Base-by-base conservation (phyloP, 2,888 invertebrate species). In the Aspidiotus rigidus region DNA sequence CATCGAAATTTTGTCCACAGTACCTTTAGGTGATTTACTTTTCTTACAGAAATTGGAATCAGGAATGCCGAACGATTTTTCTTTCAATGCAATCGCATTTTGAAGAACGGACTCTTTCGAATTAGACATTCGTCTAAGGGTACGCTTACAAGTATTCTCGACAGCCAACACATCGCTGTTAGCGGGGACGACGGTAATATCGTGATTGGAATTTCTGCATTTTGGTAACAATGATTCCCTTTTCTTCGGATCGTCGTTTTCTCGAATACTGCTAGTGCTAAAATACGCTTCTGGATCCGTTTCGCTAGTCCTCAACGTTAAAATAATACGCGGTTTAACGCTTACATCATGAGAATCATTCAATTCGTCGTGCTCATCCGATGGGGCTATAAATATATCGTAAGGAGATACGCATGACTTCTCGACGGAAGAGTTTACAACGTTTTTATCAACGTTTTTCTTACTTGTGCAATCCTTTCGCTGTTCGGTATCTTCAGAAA, bases 41-140 rank as follows among this genome's bases (percentile, higher is more conserved):
- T 59, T 71, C 69, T 71, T 71, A 9, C 64, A 64, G 40, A 62
- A 60, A n/a, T 57, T 66, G 6, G 55, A 8, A 53, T 70, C 71
- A 7, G 60, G 56, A 55, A 72, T 64, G 64, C 84, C 84, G 74
- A 85, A 86, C 0, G 84, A 84, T 74, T 87, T 87, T 76, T 87
- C 86, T 76, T 88, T 88, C 13, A 86, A 80, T 0, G 86, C 86
- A 74, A 87, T 87, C 10, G 87, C 87, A 77, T 83, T 85, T 72
- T 87, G 85, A 28, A 88, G 77, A 42, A 87, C 82, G 62, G 86
- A 85, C 72, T 85, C 83, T 53, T 76, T 73, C 15, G 78, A 78
- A 75, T 84, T 85, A 73, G 84, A 84, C 61, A 84, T 79, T 53
- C 86, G 81, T 64, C 86, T 81, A 0, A 85, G 83, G 0, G 85